These are phyloP conservation scores for Leptarthrus brevirostris DNA, from an alignment of 2,888 invertebrate species.

Conservation along the genomic window DNA sequence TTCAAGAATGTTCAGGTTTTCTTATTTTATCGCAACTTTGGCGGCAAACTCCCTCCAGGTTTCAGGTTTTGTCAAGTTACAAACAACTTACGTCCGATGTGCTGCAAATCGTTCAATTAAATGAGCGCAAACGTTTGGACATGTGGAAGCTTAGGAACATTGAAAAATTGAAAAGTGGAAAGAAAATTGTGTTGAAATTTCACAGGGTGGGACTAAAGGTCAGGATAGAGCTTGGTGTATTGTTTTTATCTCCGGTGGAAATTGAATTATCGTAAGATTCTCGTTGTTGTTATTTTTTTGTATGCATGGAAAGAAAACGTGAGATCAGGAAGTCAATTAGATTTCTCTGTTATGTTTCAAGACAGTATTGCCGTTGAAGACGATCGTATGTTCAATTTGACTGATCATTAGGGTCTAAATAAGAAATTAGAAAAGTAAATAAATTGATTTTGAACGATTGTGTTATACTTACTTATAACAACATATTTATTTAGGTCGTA, in stretches of 20 bases:
- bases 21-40: constrained; percentile 2
- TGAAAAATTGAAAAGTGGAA: not conserved
- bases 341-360: not conserved
- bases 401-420: no score
- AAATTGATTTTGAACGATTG: no score
- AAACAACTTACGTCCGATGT: no score
- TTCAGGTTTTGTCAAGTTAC: not conserved
- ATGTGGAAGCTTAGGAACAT: no score
- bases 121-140: not conserved
- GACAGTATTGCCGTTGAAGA: no score
- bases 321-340: constrained; percentile 16
- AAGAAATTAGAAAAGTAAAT: no score
- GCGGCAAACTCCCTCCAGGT: not conserved
- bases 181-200: not conserved
- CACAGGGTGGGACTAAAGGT: constrained; percentile 20
- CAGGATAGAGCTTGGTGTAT: constrained; percentile 2
- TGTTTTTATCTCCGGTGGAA: not conserved
- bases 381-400: no score
- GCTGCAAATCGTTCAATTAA: not conserved
- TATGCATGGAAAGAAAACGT: not conserved
- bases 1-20: constrained; percentile 14
- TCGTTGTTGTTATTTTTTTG: not conserved
- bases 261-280: not conserved
- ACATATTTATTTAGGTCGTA: no score
- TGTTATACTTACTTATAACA: no score